These are phyloP conservation scores for Actinemys pallida DNA, from an alignment of 2,113 vertebrate species.

Conservation along the genomic window DNA sequence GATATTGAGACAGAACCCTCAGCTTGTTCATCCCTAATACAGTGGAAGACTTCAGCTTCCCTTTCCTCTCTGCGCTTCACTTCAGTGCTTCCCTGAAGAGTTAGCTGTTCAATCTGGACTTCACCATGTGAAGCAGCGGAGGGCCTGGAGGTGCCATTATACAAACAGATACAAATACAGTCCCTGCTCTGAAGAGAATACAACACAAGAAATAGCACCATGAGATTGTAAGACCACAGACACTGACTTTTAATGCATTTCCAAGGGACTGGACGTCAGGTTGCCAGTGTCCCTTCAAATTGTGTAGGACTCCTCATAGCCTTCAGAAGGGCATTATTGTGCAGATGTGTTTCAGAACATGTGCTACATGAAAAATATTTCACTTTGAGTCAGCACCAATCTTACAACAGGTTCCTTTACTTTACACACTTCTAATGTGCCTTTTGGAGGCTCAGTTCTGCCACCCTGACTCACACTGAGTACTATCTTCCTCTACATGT, in stretches of 20 bases:
- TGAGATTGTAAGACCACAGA: background rate
- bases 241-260: background rate
- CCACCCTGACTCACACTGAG: fast-evolving
- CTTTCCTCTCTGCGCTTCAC: background rate
- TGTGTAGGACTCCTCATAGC: background rate
- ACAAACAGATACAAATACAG: background rate
- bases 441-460: background rate
- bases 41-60: background rate
- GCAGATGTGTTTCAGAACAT: background rate
- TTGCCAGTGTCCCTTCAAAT: background rate
- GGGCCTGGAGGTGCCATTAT: background rate
- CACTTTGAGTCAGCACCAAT: background rate
- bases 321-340: background rate
- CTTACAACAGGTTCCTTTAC: background rate
- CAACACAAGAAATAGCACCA: background rate
- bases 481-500: fast-evolving
- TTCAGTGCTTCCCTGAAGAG: no score
- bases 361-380: background rate
- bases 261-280: background rate
- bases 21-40: background rate
- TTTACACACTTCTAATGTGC: background rate
- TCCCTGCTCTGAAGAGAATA: background rate
- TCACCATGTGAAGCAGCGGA: background rate
- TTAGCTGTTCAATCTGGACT: background rate
- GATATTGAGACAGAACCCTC: background rate